Conservation (phyloP, 53 echinoderm and acorn worm genomes). For the Echinometra lucunter region DNA sequence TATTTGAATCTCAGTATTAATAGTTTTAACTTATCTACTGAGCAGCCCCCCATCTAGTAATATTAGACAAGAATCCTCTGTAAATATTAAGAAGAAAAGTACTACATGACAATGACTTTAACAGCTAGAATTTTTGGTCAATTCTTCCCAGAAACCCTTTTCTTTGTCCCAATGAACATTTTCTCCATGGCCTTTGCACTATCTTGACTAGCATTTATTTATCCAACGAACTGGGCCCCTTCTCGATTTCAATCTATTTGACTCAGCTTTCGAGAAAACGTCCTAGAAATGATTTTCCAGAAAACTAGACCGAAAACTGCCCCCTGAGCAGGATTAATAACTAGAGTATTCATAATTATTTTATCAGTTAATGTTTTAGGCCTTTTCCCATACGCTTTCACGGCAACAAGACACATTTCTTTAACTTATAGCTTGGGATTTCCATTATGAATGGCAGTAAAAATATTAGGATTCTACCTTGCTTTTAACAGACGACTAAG, state of each 20-base stretch:
- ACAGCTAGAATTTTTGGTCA: conserved; percentile 75
- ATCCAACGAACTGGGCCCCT: conserved; percentile 45
- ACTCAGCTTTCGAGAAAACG: background rate
- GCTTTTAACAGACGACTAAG: conserved; percentile 70
- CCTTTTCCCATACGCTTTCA: conserved; percentile 48
- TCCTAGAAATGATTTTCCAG: conserved; percentile 63
- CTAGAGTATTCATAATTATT: conserved; percentile 66
- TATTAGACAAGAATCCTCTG: background rate
- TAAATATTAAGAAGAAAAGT: background rate
- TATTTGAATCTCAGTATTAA: conserved; percentile 55
- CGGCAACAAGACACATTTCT: conserved; percentile 72
- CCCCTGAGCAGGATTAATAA: conserved; percentile 59
- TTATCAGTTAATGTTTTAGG: conserved; percentile 75
- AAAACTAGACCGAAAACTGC: conserved; percentile 57
- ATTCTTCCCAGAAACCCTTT: conserved; percentile 70
- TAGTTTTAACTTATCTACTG: background rate
- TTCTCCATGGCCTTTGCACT: conserved; percentile 31
- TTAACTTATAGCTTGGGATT: conserved; percentile 72
- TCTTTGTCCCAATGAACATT: conserved; percentile 63
- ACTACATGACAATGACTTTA: conserved; percentile 38
- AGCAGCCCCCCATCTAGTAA: background rate
- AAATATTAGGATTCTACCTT: background rate
- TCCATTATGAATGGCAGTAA: background rate
- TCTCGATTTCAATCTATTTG: conserved; percentile 39
- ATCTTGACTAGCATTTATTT: conserved; percentile 65